Base-by-base conservation (phyloP, 2,888 invertebrate genomes). In the Tipula lateralis region DNA sequence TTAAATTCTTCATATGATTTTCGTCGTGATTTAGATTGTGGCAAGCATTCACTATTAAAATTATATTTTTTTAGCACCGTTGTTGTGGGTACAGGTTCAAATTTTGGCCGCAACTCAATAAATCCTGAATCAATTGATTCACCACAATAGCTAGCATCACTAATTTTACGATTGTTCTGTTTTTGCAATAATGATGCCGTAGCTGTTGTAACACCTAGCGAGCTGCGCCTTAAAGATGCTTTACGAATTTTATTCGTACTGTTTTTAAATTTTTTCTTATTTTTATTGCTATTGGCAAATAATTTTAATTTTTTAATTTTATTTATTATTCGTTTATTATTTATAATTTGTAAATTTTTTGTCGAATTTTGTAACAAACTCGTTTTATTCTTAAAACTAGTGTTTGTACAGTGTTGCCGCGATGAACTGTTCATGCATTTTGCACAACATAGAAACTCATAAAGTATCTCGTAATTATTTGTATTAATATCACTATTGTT, bases 1-100 rank as follows among this genome's bases (percentile, higher is more conserved):
- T 91, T 90, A 85, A 90, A 90, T 87, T 90, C 90, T 85, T 90
- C 90, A 85, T 90, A 90, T 34, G 90, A 90, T 86, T 90, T 90
- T 85, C 90, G 89, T 5, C 90, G 89, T 86, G 90, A 90, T 16
- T 90, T 87, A 13, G 90, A 90, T 86, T 90, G 90, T 83, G 89
- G 89, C 85, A 90, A 86, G 32, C 90, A 90, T 85, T 90, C 90
- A 85, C 89, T 90, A 83, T 85, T 66, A 66, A 30, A 19, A 80
- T 66, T 44, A 32, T 19, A 32, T 36, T 32, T 30, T 83, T 50
- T 34, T 9, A 36, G 13, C 13, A 24, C 0, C 4, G 12, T 5
- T 12, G 16, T 83, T 6, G 19, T 19, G 6, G 12, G 66, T 66
- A 12, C 24, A 24, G 19, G 29, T 29, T 86, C 86, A 13, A 84